Conservation (phyloP, 2,888 invertebrate species). For the Ennomos erosarius region DNA sequence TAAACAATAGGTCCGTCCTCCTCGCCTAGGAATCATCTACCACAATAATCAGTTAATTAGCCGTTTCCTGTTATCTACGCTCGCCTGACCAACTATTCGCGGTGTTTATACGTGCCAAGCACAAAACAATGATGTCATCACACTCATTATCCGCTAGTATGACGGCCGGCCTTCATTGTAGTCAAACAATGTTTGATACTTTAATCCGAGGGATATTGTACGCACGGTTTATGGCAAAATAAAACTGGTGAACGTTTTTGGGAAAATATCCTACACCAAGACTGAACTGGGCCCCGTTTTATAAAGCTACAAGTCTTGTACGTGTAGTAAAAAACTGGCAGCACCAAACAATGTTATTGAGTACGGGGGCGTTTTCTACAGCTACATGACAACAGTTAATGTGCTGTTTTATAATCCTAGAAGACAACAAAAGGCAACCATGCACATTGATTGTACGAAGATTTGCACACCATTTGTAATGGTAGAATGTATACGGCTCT, state of each 20-base stretch:
- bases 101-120: conserved; percentile 20
- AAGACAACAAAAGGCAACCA: no score
- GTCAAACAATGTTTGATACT: conserved; percentile 28
- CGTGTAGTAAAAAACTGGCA: no score
- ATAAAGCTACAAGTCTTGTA: no score
- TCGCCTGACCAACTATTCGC: conserved; percentile 16
- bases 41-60: conserved; percentile 23
- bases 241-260: not conserved
- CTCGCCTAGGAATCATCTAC: conserved; percentile 10
- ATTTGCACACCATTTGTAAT: no score
- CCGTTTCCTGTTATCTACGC: conserved; percentile 14
- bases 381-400: no score
- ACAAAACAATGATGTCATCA: conserved; percentile 32
- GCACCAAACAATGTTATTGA: no score
- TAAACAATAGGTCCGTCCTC: conserved; percentile 15
- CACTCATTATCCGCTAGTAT: conserved; percentile 16
- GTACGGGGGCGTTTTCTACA: no score
- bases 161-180: conserved; percentile 20
- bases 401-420: no score
- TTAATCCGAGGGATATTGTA: conserved; percentile 19
- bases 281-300: no score
- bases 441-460: no score
- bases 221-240: not conserved
- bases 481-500: no score
- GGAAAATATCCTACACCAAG: no score